Evolutionary conservation across 1,140 invertebrate genomes (phyloP).

Genomic region (Heliconius melpomene): DNA sequence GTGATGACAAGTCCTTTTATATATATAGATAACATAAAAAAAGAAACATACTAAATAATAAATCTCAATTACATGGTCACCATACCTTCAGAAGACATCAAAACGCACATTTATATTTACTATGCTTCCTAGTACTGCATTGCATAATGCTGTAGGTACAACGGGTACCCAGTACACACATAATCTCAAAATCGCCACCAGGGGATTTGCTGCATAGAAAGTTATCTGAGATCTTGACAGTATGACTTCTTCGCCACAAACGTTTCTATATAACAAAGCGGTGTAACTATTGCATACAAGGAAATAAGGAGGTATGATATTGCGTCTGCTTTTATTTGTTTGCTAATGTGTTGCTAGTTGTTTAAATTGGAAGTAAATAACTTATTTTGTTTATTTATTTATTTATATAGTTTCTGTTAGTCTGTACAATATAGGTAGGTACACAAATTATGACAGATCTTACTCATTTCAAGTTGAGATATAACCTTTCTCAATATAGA

Average conservation of each 20-base stretch:
- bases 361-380: background rate
- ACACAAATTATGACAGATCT: background rate
- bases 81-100: background rate
- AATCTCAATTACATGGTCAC: background rate
- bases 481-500: no score
- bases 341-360: background rate
- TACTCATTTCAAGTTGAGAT: no score
- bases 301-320: constrained; percentile 16
- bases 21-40: background rate
- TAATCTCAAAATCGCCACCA: constrained; percentile 26
- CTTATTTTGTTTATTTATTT: background rate
- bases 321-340: background rate
- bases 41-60: background rate
- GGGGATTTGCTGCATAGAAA: constrained; percentile 29
- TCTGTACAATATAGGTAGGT: no score
- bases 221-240: constrained; percentile 33
- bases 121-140: background rate
- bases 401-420: background rate
- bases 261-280: constrained; percentile 21
- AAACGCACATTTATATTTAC: constrained; percentile 3
- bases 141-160: background rate
- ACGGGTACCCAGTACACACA: constrained; percentile 9
- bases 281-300: constrained; percentile 1
- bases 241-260: constrained; percentile 27
- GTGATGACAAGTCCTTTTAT: no score